These are phyloP conservation scores for Eurosta solidaginis DNA, from an alignment of 1,140 invertebrate species.

Conservation along the genomic window DNA sequence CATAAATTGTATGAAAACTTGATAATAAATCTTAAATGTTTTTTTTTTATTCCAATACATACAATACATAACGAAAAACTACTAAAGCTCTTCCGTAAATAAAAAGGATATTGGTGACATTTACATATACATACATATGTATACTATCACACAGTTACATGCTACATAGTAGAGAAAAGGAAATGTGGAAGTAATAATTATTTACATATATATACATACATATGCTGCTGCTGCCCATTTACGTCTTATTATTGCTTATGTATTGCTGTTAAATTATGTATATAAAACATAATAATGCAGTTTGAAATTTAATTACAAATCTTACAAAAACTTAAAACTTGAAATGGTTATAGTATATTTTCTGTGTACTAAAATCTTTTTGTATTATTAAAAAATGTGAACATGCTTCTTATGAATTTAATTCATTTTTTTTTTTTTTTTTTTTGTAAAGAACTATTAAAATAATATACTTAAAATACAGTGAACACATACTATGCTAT, in stretches of 20 bases:
- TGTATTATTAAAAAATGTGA: conserved; percentile 13
- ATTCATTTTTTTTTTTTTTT: conserved; percentile 20
- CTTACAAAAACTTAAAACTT: neutral
- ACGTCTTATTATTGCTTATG: conserved; percentile 15
- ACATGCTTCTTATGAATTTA: conserved; percentile 19
- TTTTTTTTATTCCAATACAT: no score
- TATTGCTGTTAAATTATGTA: neutral
- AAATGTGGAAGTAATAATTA: neutral
- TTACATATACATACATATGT: no score
- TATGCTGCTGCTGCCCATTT: neutral
- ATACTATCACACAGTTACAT: no score
- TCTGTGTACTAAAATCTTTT: conserved; percentile 11
- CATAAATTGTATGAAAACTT: no score
- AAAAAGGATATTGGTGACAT: no score
- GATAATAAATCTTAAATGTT: no score
- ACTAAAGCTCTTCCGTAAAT: no score
- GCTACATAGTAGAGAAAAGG: no score
- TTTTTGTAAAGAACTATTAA: neutral
- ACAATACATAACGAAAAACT: no score
- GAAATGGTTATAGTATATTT: conserved; percentile 5
- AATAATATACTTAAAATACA: neutral
- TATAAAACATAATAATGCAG: neutral
- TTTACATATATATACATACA: conserved; percentile 14
- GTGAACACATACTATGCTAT: neutral
- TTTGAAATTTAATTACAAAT: conserved; percentile 1